Percentiles rank a stretch among this genome's conserved stretches.
These are phyloP conservation scores for Semnornis frantzii DNA, from an alignment of 2,113 vertebrate genomes.

Conservation along the genomic window DNA sequence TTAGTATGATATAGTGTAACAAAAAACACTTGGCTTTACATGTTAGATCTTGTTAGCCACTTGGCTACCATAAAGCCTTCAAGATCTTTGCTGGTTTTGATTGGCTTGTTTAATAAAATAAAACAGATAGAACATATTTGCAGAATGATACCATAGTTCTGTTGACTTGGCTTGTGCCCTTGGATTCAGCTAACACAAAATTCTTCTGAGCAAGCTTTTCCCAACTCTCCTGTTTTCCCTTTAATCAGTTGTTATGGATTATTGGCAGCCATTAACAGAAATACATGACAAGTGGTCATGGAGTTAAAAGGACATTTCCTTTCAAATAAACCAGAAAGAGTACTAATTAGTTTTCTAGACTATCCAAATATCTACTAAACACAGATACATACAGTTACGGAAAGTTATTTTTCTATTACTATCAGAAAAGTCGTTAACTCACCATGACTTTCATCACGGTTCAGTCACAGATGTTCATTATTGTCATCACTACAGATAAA, in stretches of 20 bases:
- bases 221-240: conserved; percentile 11
- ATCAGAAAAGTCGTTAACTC: neutral
- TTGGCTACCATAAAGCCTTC: conserved; percentile 8
- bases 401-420: neutral
- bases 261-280: conserved; percentile 44
- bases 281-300: neutral
- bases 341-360: neutral
- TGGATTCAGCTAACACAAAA: neutral
- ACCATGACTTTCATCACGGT: neutral
- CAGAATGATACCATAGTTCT: conserved; percentile 18
- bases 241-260: conserved; percentile 37
- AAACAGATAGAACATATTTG: conserved; percentile 47
- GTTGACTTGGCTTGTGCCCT: conserved; percentile 19
- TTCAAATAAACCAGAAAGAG: conserved; percentile 43
- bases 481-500: neutral
- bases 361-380: neutral
- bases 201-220: conserved; percentile 18
- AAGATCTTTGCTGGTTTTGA: neutral
- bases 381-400: neutral
- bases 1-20: neutral
- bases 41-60: conserved; percentile 5
- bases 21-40: conserved; percentile 17
- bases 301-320: conserved; percentile 46
- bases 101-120: conserved; percentile 14
- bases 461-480: neutral